These are phyloP conservation scores for Larimichthys polyactis DNA, from an alignment of 2,113 vertebrate species.

Conservation along the genomic window DNA sequence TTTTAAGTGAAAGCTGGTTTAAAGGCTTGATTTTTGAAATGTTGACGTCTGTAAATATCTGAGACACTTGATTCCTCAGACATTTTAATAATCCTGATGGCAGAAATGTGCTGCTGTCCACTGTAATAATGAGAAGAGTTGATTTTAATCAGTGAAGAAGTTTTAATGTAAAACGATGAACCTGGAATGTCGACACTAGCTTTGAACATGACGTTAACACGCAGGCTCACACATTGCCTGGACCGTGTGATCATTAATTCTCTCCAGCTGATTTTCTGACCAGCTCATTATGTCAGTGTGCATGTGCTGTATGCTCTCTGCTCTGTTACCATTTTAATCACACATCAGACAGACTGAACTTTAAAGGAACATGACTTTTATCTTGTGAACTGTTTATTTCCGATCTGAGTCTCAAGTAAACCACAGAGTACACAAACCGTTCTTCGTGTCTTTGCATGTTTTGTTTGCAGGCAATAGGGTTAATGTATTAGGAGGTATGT, in stretches of 20 bases:
- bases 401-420: slow-evolving; percentile 26
- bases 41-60: neutral
- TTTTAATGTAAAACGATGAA: slow-evolving; percentile 22
- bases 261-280: neutral
- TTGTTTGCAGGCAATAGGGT: no score
- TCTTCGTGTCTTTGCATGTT: neutral
- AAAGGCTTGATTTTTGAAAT: neutral
- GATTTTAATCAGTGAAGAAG: neutral
- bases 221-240: neutral
- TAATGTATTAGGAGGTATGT: no score
- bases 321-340: neutral
- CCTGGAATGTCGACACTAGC: neutral
- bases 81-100: neutral
- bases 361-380: neutral
- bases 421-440: neutral
- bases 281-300: slow-evolving; percentile 1
- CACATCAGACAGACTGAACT: neutral
- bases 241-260: neutral
- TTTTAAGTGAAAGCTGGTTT: slow-evolving; percentile 3
- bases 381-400: neutral
- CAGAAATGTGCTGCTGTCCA: slow-evolving; percentile 4
- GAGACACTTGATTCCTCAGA: neutral
- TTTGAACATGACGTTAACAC: neutral
- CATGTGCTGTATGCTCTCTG: neutral
- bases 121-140: slow-evolving; percentile 6